Conservation (phyloP, 2,113 vertebrate species). For the Vulpes ferrilata region DNA sequence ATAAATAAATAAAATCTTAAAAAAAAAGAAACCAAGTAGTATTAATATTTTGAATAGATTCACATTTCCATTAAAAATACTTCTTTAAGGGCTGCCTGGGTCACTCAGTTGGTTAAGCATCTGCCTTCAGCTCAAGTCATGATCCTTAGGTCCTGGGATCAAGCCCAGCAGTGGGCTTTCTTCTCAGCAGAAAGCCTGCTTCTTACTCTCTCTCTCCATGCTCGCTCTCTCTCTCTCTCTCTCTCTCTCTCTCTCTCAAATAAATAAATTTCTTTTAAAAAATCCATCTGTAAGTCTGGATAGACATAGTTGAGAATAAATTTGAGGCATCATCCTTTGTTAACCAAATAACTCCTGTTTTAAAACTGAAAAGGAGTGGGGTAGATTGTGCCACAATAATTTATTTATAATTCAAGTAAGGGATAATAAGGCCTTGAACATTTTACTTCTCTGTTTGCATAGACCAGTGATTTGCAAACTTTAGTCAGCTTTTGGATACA, state of each 20-base stretch:
- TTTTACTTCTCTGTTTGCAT: not conserved
- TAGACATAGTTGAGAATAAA: not conserved
- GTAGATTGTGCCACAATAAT: no score
- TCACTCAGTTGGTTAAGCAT: no score
- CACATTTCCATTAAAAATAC: not conserved
- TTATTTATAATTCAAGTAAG: not conserved
- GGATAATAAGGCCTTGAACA: not conserved
- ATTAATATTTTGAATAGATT: not conserved
- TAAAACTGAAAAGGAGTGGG: not conserved
- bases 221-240: no score
- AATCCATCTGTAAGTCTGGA: not conserved
- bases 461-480: not conserved
- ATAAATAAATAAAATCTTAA: no score
- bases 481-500: not conserved
- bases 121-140: no score
- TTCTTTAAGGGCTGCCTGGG: not conserved
- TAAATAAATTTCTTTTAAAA: not conserved
- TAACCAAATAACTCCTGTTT: not conserved
- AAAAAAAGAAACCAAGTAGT: not conserved
- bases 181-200: no score
- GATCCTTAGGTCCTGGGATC: no score
- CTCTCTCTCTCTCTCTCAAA: no score
- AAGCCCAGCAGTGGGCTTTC: no score
- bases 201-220: no score
- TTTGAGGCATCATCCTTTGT: not conserved